Percentiles rank a stretch among this genome's conserved stretches.
Evolutionary conservation across 2,888 invertebrate genomes (phyloP).

Genomic region (Zygothrica quintamaculata): DNA sequence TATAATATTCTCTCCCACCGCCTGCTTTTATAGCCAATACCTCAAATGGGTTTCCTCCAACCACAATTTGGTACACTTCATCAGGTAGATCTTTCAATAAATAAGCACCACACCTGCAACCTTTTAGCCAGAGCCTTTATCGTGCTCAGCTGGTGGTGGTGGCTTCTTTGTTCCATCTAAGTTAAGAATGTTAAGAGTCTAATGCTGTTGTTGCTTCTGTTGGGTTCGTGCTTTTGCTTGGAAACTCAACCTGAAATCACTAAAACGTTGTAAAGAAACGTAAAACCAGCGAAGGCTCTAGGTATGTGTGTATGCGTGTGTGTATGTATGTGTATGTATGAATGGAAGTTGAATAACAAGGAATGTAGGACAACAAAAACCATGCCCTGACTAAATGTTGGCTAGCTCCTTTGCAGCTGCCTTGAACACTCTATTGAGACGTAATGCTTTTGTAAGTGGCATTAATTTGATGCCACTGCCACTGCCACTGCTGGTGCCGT

Average conservation of each 20-base stretch:
- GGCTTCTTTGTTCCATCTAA: slow-evolving; percentile 19
- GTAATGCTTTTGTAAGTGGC: slow-evolving; percentile 64
- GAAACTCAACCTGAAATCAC: slow-evolving; percentile 55
- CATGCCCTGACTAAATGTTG: slow-evolving; percentile 19
- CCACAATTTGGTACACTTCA: slow-evolving; percentile 1
- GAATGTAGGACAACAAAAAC: slow-evolving; percentile 21
- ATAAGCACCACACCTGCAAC: slow-evolving; percentile 30
- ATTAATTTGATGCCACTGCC: slow-evolving; percentile 57
- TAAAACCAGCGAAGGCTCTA: slow-evolving; percentile 1
- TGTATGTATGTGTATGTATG: background rate
- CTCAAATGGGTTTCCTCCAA: too few species aligned
- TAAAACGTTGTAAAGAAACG: slow-evolving; percentile 55
- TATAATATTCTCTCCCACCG: too few species aligned
- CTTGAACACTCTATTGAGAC: slow-evolving; percentile 44
- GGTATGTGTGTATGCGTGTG: background rate
- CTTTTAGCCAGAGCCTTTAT: slow-evolving; percentile 33
- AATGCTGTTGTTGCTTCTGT: background rate
- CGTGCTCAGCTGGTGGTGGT: slow-evolving; percentile 18
- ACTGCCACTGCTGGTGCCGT: slow-evolving; percentile 30
- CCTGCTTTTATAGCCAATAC: too few species aligned
- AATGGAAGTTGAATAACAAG: background rate
- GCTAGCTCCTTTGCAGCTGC: slow-evolving; percentile 28
- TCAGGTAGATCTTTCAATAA: slow-evolving; percentile 27
- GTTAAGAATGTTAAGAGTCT: slow-evolving; percentile 8
- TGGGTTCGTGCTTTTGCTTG: slow-evolving; percentile 37